Evolutionary conservation across 2,797 vertebrate genomes (phyloP), one percentile per base, ranked within the genome.

Genomic region (Cirrhinus molitorella): DNA sequence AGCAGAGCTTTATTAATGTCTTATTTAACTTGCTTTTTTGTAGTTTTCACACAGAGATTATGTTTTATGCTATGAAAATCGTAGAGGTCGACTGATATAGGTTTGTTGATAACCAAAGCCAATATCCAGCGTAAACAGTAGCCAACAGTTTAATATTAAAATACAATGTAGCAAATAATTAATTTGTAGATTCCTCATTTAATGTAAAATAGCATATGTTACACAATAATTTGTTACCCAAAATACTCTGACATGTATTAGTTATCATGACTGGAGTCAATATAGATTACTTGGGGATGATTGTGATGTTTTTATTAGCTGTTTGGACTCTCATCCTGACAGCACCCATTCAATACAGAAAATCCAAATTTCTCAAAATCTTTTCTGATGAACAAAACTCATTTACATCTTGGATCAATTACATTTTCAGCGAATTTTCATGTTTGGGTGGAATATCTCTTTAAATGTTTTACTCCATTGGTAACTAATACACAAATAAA

Each of bases 391-490:
- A 61, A 28, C 28, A 19, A 28, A 28, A 6, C 25, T 8, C 1
- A 12, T 57, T 5, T 55, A 11, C 53, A 55, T 55, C 25, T 61
- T 16, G 59, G 59, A 28, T 28, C 17, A 1, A 17, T 61, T 17
- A 16, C 1, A 28, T 61, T 16, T 63, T 16, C 3, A 31, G 25
- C 28, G 4, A 17, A 63, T 31, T 17, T 63, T 63, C 16, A 34
- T 65, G 17, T 65, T 65, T 34, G 28, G 28, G 16, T 65, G 10
- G 34, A 34, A 2, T 65, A 19, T 34, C 1, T 1, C 53, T 45
- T 65, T 67, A 70, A 40, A 28, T 49, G 34, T 78, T 71, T 66
- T 34, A 71, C 72, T 86, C 28, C 43, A 16, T n/a, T 43, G 40
- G 8, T 10, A 43, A 43, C 40, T 43, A 73, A 51, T 23, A 51